Evolutionary conservation across 2,113 vertebrate genomes (phyloP), one percentile per base, ranked within the genome.

Genomic region (Oryzias celebensis): DNA sequence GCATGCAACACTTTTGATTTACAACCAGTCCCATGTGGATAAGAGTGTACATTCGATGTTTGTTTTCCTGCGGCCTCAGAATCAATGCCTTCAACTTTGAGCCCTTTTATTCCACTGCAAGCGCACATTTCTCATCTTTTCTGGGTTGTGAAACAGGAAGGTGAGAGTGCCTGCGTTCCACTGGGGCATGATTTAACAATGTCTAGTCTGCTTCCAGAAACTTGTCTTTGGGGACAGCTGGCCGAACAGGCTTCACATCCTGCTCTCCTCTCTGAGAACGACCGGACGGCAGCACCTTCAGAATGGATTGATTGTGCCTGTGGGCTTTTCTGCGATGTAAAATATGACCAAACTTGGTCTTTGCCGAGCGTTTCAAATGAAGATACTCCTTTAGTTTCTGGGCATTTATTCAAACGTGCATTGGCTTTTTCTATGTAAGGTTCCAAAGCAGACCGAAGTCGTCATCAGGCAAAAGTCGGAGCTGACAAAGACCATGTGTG

Each of bases 281-380:
- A 82, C 60, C 51, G 78, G 75, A 78, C 82, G 86, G 78, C 80
- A 85, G 75, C 75, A 83, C 74, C 76, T 80, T 74, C 42, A 65
- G 52, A 76, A 61, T 79, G 60, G 78, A 85, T 79, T 83, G 72
- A 85, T 86, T 67, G 64, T 24, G 60, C 82, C 82, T 78, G 62
- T 46, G 68, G 76, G 83, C 54, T 61, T 80, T 58, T 54, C 52
- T 18, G 49, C 13, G 48, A 73, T 82, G 74, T 82, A 65, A 87
- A 85, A 79, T 68, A 52, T 66, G 80, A 77, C 81, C 80, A 83
- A 83, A 83, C 66, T 75, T 69, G 71, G 72, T 76, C 75, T 77
- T 57, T 51, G 51, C 43, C 56, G 58, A 59, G 52, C 61, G 48
- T 57, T 82, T 78, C 49, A 75, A 59, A 78, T 61, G 68, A 67